Conservation (phyloP, 2,888 invertebrate species). For the Allolobophora icterica region DNA sequence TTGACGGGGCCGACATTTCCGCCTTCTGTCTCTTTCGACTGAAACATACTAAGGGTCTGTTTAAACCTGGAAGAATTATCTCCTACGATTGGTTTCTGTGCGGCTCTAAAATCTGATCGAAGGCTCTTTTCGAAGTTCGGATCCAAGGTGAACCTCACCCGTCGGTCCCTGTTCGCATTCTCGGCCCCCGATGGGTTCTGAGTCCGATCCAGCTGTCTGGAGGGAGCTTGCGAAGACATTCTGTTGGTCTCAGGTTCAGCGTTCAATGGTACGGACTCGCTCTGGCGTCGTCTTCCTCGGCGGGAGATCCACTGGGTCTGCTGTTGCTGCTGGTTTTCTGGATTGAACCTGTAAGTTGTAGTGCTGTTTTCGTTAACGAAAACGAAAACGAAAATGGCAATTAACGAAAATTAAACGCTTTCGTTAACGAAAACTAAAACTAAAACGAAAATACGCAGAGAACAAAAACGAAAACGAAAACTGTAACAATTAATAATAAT, state of each 20-base stretch:
- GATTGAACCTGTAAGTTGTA: background rate
- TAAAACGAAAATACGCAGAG: no score
- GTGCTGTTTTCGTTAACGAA: no score
- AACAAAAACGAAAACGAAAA: no score
- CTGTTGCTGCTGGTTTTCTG: background rate
- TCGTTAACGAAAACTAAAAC: no score
- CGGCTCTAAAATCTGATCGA: no score
- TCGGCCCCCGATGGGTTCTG: no score
- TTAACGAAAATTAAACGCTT: no score
- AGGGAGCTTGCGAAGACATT: background rate
- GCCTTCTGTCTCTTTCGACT: background rate
- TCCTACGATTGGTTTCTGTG: background rate
- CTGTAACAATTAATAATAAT: no score
- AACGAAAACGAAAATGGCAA: no score
- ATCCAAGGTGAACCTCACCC: background rate
- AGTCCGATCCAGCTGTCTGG: background rate
- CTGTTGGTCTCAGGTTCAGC: background rate
- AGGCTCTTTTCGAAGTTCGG: background rate
- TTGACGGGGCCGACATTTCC: background rate
- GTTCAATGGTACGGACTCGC: background rate
- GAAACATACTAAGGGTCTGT: background rate
- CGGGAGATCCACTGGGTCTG: background rate
- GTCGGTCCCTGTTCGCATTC: background rate
- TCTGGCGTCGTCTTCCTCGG: background rate
- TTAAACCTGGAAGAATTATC: background rate